Conservation (phyloP, 2,113 vertebrate genomes). For the Leptocoma aspasia region DNA sequence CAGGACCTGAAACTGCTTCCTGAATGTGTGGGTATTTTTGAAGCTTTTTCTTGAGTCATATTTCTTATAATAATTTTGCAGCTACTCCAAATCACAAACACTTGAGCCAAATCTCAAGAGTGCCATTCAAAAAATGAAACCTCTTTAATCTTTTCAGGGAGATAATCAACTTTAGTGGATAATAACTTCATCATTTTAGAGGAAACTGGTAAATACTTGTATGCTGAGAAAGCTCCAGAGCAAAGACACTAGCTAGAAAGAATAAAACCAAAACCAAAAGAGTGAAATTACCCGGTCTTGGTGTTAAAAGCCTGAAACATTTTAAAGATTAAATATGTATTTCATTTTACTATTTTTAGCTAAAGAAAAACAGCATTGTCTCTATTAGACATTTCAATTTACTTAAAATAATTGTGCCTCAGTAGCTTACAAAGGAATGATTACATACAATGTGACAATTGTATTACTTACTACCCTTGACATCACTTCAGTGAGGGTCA, state of each 20-base stretch:
- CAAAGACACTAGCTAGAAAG: neutral
- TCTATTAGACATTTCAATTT: slow-evolving; percentile 17
- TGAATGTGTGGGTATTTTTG: neutral
- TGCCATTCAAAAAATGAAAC: slow-evolving; percentile 10
- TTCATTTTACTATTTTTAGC: neutral
- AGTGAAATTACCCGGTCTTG: neutral
- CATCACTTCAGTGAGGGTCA: slow-evolving; percentile 49
- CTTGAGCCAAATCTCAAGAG: slow-evolving; percentile 16
- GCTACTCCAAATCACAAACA: neutral
- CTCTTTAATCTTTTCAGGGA: slow-evolving; percentile 28
- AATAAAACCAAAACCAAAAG: neutral
- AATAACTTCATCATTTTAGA: neutral
- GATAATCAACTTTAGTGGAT: slow-evolving; percentile 39
- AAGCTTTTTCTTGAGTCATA: neutral
- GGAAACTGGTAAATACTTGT: neutral
- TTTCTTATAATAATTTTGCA: neutral
- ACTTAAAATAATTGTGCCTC: slow-evolving; percentile 47
- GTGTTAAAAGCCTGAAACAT: neutral
- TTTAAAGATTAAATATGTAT: neutral
- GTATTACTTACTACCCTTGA: slow-evolving; percentile 56
- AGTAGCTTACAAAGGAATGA: slow-evolving; percentile 37
- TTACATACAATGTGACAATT: slow-evolving; percentile 45
- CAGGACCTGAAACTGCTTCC: neutral
- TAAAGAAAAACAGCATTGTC: slow-evolving; percentile 8
- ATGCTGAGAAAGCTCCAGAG: neutral